phyloP scores from a whole-genome alignment of 2,888 invertebrate species.

The Hydraecia micacea region DNA sequence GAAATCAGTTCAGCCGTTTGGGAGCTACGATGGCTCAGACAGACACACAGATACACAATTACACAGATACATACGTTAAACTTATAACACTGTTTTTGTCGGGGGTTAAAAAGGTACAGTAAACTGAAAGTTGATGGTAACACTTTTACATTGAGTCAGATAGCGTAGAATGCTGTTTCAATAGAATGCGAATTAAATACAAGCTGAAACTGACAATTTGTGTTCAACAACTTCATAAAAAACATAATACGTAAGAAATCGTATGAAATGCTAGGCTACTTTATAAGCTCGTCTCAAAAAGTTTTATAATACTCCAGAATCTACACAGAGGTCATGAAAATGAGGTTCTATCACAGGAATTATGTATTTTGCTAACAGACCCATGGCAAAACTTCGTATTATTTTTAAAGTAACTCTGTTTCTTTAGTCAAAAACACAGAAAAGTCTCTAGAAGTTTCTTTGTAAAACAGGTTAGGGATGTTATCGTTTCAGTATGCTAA shows the following conservation, averaged over 20 bases:
- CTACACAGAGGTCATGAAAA: not conserved
- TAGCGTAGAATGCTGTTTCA: not conserved
- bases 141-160: not conserved
- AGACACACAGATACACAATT: too few species aligned
- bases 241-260: not conserved
- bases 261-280: not conserved
- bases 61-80: too few species aligned
- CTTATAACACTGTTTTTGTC: too few species aligned
- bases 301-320: not conserved
- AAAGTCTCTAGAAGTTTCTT: conserved; percentile 22
- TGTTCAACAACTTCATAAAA: not conserved
- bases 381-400: not conserved
- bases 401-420: not conserved
- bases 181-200: not conserved
- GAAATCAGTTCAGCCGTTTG: too few species aligned
- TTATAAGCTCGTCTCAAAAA: not conserved
- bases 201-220: not conserved
- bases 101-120: not conserved
- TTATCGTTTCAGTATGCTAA: conserved; percentile 56
- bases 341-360: not conserved
- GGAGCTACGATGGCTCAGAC: too few species aligned
- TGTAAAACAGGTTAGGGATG: conserved; percentile 27
- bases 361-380: not conserved
- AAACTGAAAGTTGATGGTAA: not conserved
- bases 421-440: conserved; percentile 8